Percentiles rank a stretch among this genome's conserved stretches.
These are phyloP conservation scores for Scaptomyza parva DNA, from an alignment of 2,888 invertebrate genomes.

Conservation along the genomic window DNA sequence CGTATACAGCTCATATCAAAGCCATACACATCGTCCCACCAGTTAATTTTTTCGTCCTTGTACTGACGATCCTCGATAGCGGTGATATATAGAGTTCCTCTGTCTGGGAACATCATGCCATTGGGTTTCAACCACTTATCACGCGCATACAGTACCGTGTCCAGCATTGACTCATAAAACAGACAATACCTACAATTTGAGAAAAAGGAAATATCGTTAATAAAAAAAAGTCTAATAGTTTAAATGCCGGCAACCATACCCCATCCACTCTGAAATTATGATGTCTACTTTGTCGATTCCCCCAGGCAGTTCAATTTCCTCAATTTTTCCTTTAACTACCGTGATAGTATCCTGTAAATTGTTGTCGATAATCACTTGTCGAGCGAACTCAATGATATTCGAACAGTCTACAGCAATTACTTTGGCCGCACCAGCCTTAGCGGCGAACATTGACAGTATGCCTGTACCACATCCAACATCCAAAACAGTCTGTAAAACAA, in stretches of 20 bases:
- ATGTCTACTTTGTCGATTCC: constrained; percentile 97
- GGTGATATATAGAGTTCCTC: constrained; percentile 97
- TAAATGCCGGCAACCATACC: constrained; percentile 86
- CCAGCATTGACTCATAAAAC: constrained; percentile 99
- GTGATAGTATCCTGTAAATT: constrained; percentile 91
- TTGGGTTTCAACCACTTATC: constrained; percentile 98
- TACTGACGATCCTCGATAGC: constrained; percentile 99
- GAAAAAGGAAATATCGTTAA: not conserved
- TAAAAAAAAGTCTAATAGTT: not conserved
- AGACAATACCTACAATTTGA: constrained; percentile 88
- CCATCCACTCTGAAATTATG: constrained; percentile 92
- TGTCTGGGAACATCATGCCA: constrained; percentile 97
- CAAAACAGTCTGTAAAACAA: constrained; percentile 89
- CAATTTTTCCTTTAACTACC: constrained; percentile 96
- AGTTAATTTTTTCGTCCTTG: constrained; percentile 99
- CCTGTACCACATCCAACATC: constrained; percentile 99
- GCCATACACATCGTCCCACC: constrained; percentile 99
- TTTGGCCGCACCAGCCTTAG: constrained; percentile 97
- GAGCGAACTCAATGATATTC: constrained; percentile 98
- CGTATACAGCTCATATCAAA: constrained; percentile 99
- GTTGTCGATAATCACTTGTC: constrained; percentile 96
- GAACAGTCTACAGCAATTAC: constrained; percentile 99
- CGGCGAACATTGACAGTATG: constrained; percentile 99
- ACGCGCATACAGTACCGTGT: constrained; percentile 98
- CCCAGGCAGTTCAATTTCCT: constrained; percentile 96